phyloP scores from a whole-genome alignment of 2,888 invertebrate genomes.

The Crossocerus cetratus region DNA sequence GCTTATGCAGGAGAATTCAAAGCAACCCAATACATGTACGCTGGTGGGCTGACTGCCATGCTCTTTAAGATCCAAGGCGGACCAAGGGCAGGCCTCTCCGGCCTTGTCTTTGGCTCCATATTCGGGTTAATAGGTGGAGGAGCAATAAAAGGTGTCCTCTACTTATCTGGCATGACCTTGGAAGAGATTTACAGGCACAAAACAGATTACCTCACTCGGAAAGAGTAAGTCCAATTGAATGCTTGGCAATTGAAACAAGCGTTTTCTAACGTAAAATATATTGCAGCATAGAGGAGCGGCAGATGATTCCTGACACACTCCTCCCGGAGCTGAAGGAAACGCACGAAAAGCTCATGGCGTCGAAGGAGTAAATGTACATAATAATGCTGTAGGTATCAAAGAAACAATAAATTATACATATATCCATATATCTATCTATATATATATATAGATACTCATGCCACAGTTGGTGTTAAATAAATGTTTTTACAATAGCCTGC shows the following conservation, averaged over 20 bases:
- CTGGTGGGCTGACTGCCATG: slow-evolving; percentile 83
- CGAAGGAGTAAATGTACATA: not conserved
- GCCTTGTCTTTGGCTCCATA: slow-evolving; percentile 81
- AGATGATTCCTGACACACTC: not conserved
- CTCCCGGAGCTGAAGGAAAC: not conserved
- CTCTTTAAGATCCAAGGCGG: slow-evolving; percentile 85
- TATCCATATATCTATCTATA: slow-evolving; percentile 6
- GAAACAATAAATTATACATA: slow-evolving; percentile 1
- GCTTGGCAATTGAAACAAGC: too few species aligned
- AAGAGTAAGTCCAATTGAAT: not conserved
- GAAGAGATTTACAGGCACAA: not conserved
- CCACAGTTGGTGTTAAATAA: not conserved
- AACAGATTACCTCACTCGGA: not conserved
- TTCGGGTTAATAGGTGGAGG: slow-evolving; percentile 82
- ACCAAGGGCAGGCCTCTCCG: slow-evolving; percentile 83
- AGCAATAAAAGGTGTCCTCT: not conserved
- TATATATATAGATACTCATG: slow-evolving; percentile 9
- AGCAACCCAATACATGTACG: slow-evolving; percentile 82
- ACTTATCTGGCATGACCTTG: slow-evolving; percentile 17
- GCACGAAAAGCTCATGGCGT: not conserved
- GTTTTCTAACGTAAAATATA: not conserved
- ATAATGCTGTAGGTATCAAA: too few species aligned
- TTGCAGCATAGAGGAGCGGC: not conserved
- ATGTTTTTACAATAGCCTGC: too few species aligned
- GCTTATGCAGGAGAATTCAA: slow-evolving; percentile 84